Base-by-base conservation (phyloP, 2,888 invertebrate species). In the Nowickia ferox region DNA sequence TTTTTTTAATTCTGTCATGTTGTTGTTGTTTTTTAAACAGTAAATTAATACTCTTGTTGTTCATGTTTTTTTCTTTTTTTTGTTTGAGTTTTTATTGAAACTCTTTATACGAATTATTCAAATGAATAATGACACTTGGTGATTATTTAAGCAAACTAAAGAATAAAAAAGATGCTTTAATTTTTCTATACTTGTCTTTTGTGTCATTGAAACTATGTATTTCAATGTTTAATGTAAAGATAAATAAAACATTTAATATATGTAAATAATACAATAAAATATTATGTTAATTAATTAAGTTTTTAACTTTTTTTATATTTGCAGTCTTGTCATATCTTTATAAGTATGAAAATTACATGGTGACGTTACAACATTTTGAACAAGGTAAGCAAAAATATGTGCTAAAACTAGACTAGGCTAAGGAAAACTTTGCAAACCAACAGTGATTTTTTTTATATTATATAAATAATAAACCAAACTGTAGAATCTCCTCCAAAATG, bases 21-120 rank as follows among this genome's bases (percentile, higher is more conserved):
- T 59, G 48, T 79, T 74, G 38, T 9, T 68, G 30, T n/a, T 38
- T 19, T 63, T 65, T 40, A 71, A 38, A 17, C 17, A 68, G 84
- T 84, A 84, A 84, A 81, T 84, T 81, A 81, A 84, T 84, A 84
- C 81, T 55, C 44, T 74, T 81, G 65, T 69, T 74, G 22, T 69
- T 38, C 10, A 5, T 38, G 30, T 42, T 40, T 1, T n/a, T 9
- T 42, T 40, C 2, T n/a, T 9, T 42, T 13, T 13, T 53, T 48
- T 63, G 40, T 40, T 53, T 51, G 38, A 30, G 55, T 53, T 59
- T 19, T 65, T 44, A 30, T 78, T 76, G 3, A 61, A 63, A 38
- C 9, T 68, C 38, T 61, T 48, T 46, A 76, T 63, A 61, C 66
- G 57, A 83, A 44, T 68, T 69, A 82, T 69, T 75, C 53, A 65